Base-by-base conservation (phyloP, 2,888 invertebrate genomes). In the Volucella zonaria region DNA sequence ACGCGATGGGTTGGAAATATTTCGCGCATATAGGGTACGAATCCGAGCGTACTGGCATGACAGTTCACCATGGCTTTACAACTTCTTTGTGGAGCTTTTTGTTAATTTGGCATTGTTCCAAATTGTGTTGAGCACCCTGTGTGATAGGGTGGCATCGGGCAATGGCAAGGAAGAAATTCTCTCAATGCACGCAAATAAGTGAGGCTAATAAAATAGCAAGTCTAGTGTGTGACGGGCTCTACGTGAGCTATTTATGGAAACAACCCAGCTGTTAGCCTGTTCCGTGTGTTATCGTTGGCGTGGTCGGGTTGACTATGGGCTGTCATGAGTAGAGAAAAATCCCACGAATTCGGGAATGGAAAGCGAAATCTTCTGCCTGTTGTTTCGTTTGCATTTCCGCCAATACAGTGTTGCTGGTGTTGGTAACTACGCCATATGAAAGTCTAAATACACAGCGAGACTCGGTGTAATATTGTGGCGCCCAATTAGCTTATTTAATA, bases 31-130 rank as follows among this genome's bases (percentile, higher is more conserved):
- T 31, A 31, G 31, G 3, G 31, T 31, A 31, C 31, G 31, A 31
- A 31, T 31, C 31, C 31, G 31, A 23, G 42, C 9, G 31, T 31
- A 45, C 31, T 8, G 15, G 23, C 61, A 43, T 61, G 74, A 43
- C 73, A 75, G 42, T 61, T 70, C 54, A 76, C 71, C 83, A 85
- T 77, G 81, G 68, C 76, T 85, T 85, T 73, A 64, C 80, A 71
- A 70, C 66, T 75, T 80, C 70, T 54, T 59, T 56, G 66, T 64
- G 61, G 61, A 73, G 67, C 71, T 81, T 81, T 83, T 77, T 80
- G 85, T 73, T 85, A 73, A 85, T 81, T 81, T 85, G 85, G 85
- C 85, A 85, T 85, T 81, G 73, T 81, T 85, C 81, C 85, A 81
- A 85, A 81, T 85, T 49, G 66, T 62, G 45, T 23, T 18, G 54